A percentile compares a stretch with the other conserved stretches of the same genome.
These are phyloP conservation scores for Steinernema feltiae DNA, from an alignment of 1,140 invertebrate species.

Conservation along the genomic window DNA sequence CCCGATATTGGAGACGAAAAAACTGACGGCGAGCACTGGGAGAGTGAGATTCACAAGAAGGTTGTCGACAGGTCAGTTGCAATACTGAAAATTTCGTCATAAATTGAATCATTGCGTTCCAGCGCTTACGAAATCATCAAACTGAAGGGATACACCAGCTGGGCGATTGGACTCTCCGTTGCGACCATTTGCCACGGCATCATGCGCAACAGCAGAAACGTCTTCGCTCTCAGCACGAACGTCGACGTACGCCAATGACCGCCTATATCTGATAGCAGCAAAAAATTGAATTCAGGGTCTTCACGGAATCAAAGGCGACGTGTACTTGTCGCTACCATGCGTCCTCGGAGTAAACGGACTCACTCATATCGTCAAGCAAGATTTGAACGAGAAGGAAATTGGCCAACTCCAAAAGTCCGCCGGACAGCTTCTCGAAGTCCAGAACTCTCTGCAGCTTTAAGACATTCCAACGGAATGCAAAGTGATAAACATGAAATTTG, in stretches of 20 bases:
- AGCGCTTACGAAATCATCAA: conserved; percentile 57
- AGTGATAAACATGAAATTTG: neutral
- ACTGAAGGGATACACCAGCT: conserved; percentile 60
- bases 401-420: conserved; percentile 64
- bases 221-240: conserved; percentile 74
- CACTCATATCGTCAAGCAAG: conserved; percentile 70
- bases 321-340: conserved; percentile 77
- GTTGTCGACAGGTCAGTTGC: conserved; percentile 68
- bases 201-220: conserved; percentile 70
- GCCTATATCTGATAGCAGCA: too few species aligned
- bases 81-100: conserved; percentile 10
- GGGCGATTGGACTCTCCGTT: conserved; percentile 68
- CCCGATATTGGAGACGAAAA: conserved; percentile 67
- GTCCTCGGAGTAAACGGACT: conserved; percentile 72
- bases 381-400: conserved; percentile 68
- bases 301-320: conserved; percentile 73
- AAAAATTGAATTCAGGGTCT: conserved; percentile 68
- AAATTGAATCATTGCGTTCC: too few species aligned
- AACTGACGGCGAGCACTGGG: conserved; percentile 72
- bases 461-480: neutral
- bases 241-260: too few species aligned
- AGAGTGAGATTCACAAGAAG: conserved; percentile 68
- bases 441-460: conserved; percentile 47
- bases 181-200: conserved; percentile 70
- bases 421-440: conserved; percentile 42